Base-by-base conservation (phyloP, 2,797 vertebrate species). In the Lagothrix lagotricha region DNA sequence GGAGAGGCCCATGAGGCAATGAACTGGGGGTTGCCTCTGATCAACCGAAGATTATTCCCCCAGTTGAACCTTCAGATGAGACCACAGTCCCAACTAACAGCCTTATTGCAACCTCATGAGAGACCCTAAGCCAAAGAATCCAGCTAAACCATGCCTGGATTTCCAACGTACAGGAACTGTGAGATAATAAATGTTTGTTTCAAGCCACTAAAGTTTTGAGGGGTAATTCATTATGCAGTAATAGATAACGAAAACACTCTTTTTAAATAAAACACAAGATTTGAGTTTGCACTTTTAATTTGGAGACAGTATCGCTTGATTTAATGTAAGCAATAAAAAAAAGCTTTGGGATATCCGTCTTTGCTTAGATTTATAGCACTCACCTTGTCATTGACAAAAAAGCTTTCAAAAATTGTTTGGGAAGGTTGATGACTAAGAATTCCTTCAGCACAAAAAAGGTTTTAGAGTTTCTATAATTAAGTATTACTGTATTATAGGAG, bases 371-470 rank as follows among this genome's bases (percentile, higher is more conserved):
- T 41, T 7, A 33, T 24, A 41, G 19, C n/a, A 24, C 73, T 87
- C 58, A n/a, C 44, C 48, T 75, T 61, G 50, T 73, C 7, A 50
- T 36, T 93, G 73, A 67, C 33, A 72, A 94, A 94, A 28, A 84
- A 77, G 28, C 48, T 93, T 92, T 87, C 41, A 57, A 88, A 91
- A 96, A 48, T 81, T 28, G 26, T 88, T 90, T 96, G 88, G 83
- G 20, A 80, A 88, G 89, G 48, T 82, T 70, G 81, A 15, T 84
- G 75, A 72, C 41, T 73, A 67, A 86, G 73, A 67, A 83, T 77
- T 91, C 64, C 58, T 96, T 64, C 11, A 82, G 52, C 41, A 84
- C 17, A 44, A 88, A 96, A 26, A 88, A 88, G 54, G 79, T 24
- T 90, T 94, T 33, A 28, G 76, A n/a, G 19, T 86, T 50, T 24